phyloP scores from a whole-genome alignment of 2,888 invertebrate genomes.

The Dicranocentrus wangi region DNA sequence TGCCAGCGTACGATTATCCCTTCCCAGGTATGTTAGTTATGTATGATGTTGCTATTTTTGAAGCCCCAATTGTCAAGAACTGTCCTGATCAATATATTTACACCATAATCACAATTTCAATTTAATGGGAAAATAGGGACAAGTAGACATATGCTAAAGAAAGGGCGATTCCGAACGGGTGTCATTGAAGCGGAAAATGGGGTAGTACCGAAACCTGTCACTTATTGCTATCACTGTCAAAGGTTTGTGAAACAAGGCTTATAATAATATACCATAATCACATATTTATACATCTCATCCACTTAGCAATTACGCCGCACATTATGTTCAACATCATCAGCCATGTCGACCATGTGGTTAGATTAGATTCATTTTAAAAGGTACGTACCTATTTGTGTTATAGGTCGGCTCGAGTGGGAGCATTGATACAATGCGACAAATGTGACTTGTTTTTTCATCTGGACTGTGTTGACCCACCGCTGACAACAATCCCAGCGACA shows the following conservation, averaged over 20 bases:
- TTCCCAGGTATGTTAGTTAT: constrained; percentile 34
- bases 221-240: constrained; percentile 88
- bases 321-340: too few species aligned
- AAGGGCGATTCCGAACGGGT: constrained; percentile 30
- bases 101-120: too few species aligned
- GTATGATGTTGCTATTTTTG: too few species aligned
- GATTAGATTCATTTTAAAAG: not conserved
- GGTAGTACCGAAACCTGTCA: constrained; percentile 87
- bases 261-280: too few species aligned
- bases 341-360: too few species aligned
- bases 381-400: constrained; percentile 50
- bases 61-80: too few species aligned
- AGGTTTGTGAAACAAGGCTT: constrained; percentile 74
- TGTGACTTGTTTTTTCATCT: constrained; percentile 92
- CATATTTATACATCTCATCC: too few species aligned
- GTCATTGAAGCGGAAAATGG: constrained; percentile 79
- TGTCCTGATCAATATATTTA: too few species aligned
- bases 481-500: constrained; percentile 89
- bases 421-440: constrained; percentile 93
- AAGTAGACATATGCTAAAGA: constrained; percentile 50
- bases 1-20: constrained; percentile 37
- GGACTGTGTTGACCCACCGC: constrained; percentile 95
- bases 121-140: constrained; percentile 45
- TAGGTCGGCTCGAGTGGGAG: constrained; percentile 87
- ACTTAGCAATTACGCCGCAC: too few species aligned